Evolutionary conservation across 2,113 vertebrate species (phyloP), one percentile per base, ranked within the genome.

Genomic region (Catharus bicknelli): DNA sequence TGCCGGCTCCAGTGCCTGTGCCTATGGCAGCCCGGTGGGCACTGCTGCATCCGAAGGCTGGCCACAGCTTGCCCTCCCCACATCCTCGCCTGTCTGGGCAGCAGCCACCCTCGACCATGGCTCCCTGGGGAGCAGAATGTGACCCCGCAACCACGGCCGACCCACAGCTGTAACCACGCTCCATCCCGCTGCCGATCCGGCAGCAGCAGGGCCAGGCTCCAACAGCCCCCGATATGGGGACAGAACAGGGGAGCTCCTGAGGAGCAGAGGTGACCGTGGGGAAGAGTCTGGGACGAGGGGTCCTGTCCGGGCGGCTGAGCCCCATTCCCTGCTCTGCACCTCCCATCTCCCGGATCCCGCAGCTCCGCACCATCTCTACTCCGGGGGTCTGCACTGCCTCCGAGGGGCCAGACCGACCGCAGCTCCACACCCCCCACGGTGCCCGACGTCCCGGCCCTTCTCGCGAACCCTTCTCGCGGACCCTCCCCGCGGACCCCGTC

Each of bases 11-110:
- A n/a, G 43, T 5, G 5, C 64, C 58, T 7, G 3, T 1, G 6
- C 32, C 48, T 45, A 30, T 18, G 3, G 4, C 72, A 59, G 72
- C 22, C 57, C 0, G 0, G 16, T 18, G 43, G 67, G 42, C 45
- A 40, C n/a, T 15, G 3, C 16, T 26, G 5, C 20, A 4, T 9
- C 61, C 1, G 0, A 5, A 26, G n/a, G 15, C 40, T 47, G 7
- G 14, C 25, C 13, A 1, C 57, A 67, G 67, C 57, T n/a, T 62
- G n/a, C 13, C 59, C 50, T 68, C 32, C 53, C 27, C 23, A 7
- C 7, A 32, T 5, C 29, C 16, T 74, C 6, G 0, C 5, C 3
- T 0, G 0, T 16, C 23, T 48, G 8, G 3, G 53, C 57, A 19
- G 3, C 34, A 29, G 72, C 29, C 67, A 25, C 54, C 48, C 61